Base-by-base conservation (phyloP, 2,113 vertebrate species). In the Saimiri boliviensis region DNA sequence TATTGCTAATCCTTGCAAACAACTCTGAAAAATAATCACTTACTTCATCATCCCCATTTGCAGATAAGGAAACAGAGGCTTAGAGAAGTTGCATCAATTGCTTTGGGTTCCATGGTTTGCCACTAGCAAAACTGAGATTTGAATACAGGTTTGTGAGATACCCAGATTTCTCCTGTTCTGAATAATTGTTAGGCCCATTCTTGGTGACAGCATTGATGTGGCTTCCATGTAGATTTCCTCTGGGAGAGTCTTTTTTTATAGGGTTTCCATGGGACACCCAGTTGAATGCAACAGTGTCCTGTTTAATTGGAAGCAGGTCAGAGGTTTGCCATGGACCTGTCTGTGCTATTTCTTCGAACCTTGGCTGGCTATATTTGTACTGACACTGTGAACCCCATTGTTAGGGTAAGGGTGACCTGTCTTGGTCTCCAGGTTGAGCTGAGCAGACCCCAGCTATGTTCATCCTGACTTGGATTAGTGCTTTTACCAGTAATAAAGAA, bases 401-500 rank as follows among this genome's bases (percentile, higher is more conserved):
- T 25, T 37, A 30, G 35, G 16, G 89, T 71, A 87, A 49, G 20
- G 77, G 86, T n/a, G 63, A 19, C 14, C 56, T 16, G 1, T 0
- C 88, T 95, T 79, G 27, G 40, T 3, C 85, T 40, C 35, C 71
- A 32, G 42, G 9, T 86, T 92, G 2, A n/a, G 21, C 81, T 90
- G 71, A 74, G 49, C 74, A 71, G 92, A 70, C 47, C 7, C 10
- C 40, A 80, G 73, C 79, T 66, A 16, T 90, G 45, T 70, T 93
- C 93, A 58, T 96, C 52, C 93, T 95, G 37, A 13, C 76, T 97
- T 86, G 91, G 89, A 85, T 97, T 66, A 97, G 96, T 74, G 35
- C 83, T 97, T 95, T 96, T 90, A 82, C 37, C 85, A 85, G 58
- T 89, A 92, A 91, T 97, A 96, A 95, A 93, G 98, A 98, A 98